A percentile compares a stretch with the other conserved stretches of the same genome.
These are phyloP conservation scores for Tiliacea aurago DNA, from an alignment of 2,888 invertebrate genomes.

Conservation along the genomic window DNA sequence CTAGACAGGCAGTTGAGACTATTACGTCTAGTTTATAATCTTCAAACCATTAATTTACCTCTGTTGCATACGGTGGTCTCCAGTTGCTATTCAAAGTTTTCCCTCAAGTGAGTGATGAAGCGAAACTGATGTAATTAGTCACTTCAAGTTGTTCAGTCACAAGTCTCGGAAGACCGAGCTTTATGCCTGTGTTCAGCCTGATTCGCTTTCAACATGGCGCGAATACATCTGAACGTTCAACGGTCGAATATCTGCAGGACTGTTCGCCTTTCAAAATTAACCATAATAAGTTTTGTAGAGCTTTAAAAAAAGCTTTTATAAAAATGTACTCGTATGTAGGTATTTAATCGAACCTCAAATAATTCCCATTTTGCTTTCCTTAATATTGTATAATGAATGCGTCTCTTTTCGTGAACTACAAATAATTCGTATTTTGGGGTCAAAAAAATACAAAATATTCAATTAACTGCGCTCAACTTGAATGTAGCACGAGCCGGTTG, in stretches of 20 bases:
- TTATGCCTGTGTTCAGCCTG: conserved; percentile 47
- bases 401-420: too few relatives aligned
- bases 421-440: too few relatives aligned
- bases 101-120: conserved; percentile 34
- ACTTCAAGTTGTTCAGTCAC: conserved; percentile 22
- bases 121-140: conserved; percentile 33
- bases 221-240: conserved; percentile 28
- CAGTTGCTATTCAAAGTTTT: conserved; percentile 4
- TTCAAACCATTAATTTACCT: neutral
- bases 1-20: too few relatives aligned
- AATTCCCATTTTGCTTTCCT: too few relatives aligned
- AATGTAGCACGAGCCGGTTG: too few relatives aligned
- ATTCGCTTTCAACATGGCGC: conserved; percentile 30
- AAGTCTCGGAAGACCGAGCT: conserved; percentile 43
- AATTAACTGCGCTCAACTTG: too few relatives aligned
- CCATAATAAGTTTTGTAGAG: neutral
- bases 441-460: too few relatives aligned
- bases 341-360: too few relatives aligned
- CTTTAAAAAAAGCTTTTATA: neutral
- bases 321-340: too few relatives aligned
- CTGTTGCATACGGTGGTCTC: neutral
- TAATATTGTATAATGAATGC: too few relatives aligned
- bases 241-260: neutral
- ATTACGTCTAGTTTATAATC: neutral
- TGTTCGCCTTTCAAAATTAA: conserved; percentile 3